Evolutionary conservation across 2,113 vertebrate species (phyloP).

Genomic region (Lophochroa leadbeateri): DNA sequence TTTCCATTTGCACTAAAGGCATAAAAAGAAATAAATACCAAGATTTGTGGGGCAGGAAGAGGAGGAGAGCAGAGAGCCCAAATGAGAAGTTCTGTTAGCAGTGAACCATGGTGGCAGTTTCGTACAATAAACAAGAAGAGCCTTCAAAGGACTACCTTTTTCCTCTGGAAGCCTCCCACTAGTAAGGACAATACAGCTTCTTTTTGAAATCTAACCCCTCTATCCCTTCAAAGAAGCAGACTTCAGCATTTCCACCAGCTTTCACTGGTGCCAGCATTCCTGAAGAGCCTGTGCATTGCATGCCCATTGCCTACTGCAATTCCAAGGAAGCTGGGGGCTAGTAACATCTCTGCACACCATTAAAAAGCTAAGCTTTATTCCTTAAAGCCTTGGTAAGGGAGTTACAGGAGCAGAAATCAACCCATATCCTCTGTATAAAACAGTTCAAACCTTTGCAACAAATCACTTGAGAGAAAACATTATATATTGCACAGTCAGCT

Average conservation of each 20-base stretch:
- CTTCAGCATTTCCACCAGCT: not conserved
- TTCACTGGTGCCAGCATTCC: not conserved
- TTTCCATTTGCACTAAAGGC: not conserved
- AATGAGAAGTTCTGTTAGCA: not conserved
- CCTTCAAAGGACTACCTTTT: slow-evolving; percentile 31
- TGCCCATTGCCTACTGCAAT: not conserved
- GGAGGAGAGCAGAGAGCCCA: not conserved
- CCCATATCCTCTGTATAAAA: not conserved
- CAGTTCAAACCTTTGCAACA: not conserved
- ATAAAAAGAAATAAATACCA: slow-evolving; percentile 13
- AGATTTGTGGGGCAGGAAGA: not conserved
- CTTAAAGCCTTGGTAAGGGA: not conserved
- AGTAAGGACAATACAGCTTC: not conserved
- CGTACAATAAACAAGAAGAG: not conserved
- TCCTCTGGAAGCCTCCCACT: not conserved
- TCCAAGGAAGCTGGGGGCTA: not conserved
- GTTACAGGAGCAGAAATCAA: not conserved
- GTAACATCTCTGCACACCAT: not conserved
- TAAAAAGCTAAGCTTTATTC: not conserved
- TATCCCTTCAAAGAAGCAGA: not conserved
- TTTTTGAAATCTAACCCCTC: slow-evolving; percentile 9
- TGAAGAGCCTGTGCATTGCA: not conserved
- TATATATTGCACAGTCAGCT: not conserved
- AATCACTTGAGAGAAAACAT: not conserved
- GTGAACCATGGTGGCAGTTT: not conserved